Evolutionary conservation across 2,113 vertebrate species (phyloP).

Genomic region (Megaceryle torquata): DNA sequence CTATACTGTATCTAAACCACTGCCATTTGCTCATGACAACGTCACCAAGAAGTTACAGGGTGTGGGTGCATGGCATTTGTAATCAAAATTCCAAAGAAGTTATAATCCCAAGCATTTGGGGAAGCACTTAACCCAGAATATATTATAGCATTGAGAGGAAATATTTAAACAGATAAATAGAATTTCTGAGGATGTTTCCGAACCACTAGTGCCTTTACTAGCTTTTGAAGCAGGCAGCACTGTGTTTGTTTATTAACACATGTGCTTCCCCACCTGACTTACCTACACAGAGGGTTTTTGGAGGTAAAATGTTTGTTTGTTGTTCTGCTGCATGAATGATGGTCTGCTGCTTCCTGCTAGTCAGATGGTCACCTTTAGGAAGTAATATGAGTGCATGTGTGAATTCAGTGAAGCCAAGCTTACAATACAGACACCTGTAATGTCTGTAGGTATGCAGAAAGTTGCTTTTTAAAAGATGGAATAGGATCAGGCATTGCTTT

Average conservation of each 20-base stretch:
- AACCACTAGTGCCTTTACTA: neutral
- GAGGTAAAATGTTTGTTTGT: neutral
- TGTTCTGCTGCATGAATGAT: neutral
- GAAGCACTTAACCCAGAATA: neutral
- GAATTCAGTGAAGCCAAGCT: neutral
- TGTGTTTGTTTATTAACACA: neutral
- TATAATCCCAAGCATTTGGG: neutral
- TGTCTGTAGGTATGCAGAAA: neutral
- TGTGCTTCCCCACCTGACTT: neutral
- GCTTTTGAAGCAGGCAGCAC: neutral
- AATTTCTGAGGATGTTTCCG: neutral
- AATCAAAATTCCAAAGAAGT: neutral
- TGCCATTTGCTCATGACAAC: neutral
- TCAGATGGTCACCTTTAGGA: neutral
- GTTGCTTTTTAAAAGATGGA: neutral
- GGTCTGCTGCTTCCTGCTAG: neutral
- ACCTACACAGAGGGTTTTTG: neutral
- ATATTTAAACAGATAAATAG: neutral
- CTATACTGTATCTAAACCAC: neutral
- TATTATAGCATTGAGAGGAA: neutral
- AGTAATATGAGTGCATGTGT: neutral
- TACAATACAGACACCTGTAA: neutral
- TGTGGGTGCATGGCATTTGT: neutral
- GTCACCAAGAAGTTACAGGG: neutral
- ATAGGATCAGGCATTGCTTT: neutral